Conservation (phyloP, 2,113 vertebrate species). For the Emydocephalus ijimae region DNA sequence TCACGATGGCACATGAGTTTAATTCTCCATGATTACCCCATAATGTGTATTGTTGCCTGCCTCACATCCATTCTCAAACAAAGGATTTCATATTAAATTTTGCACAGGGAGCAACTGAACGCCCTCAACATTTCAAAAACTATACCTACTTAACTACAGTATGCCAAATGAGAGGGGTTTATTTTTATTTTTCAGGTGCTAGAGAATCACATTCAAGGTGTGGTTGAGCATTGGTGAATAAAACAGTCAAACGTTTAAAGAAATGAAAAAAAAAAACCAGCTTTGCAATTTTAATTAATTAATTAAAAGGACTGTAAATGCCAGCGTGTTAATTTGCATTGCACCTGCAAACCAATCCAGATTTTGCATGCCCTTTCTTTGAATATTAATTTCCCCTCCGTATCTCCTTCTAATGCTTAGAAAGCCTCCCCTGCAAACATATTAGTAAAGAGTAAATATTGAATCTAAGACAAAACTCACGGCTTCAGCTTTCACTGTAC, state of each 20-base stretch:
- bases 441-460: constrained; percentile 99
- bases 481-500: constrained; percentile 85
- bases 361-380: constrained; percentile 82
- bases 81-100: constrained; percentile 14
- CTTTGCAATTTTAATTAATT: constrained; percentile 94
- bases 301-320: constrained; percentile 96
- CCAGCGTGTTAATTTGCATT: constrained; percentile 96
- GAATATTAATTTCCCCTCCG: constrained; percentile 82
- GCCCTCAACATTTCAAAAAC: constrained; percentile 44
- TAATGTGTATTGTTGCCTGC: constrained; percentile 49
- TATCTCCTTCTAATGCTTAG: constrained; percentile 81
- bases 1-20: constrained; percentile 49
- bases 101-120: constrained; percentile 27
- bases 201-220: constrained; percentile 64
- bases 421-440: constrained; percentile 91
- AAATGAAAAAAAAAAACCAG: constrained; percentile 75
- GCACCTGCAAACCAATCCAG: constrained; percentile 92
- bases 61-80: constrained; percentile 37
- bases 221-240: constrained; percentile 82
- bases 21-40: constrained; percentile 44
- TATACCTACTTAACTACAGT: constrained; percentile 23
- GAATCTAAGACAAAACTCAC: constrained; percentile 96
- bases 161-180: constrained; percentile 54
- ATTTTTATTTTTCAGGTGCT: constrained; percentile 72
- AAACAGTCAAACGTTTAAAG: constrained; percentile 88